Evolutionary conservation across 2,797 vertebrate species (phyloP), one percentile per base, ranked within the genome.

Genomic region (Schizopygopsis pylzovi): DNA sequence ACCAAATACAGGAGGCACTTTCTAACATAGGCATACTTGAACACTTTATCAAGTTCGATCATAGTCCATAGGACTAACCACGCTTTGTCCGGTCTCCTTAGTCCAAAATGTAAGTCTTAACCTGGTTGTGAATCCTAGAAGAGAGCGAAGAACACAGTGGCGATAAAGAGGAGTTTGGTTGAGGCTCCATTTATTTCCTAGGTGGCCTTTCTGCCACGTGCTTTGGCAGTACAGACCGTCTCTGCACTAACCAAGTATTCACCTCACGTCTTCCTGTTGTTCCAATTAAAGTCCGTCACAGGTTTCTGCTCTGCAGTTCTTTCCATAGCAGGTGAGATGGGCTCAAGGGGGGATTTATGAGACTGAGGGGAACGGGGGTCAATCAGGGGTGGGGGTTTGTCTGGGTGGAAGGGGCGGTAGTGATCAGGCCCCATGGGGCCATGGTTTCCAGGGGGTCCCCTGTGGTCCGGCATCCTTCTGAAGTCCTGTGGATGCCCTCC

Each of bases 291-390:
- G 76, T 99, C 98, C 22, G 93, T 92, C 63, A 94, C 93, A 76
- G 95, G 93, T 82, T 96, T 97, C 87, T 97, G 97, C 92, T 97
- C 97, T 86, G 90, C 87, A 0, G 97, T 96, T 80, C 97, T 95
- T 91, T 99, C 98, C 12, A 81, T 39, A 68, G 94, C 91, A 0
- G 98, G 97, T 11, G 98, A 98, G 89, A 96, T 96, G 11, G 96
- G 95, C 84, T 98, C 97, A 0, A 97, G 97, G 0, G 98, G 98
- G 54, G 98, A 98, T 90, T 97, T 99, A 93, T 99, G 98, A 25
- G 95, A 93, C 88, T 97, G 97, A 1, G 97, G 97, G 0, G 98
- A 99, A 87, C 97, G 98, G 45, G 97, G 98, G 89, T 98, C 98
- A 88, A 96, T 89, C 1, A 94, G 89, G 0, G 97, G 95, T 43